A percentile compares a stretch with the other conserved stretches of the same genome.
Conservation (phyloP, 2,797 vertebrate genomes). For the Betta splendens region DNA sequence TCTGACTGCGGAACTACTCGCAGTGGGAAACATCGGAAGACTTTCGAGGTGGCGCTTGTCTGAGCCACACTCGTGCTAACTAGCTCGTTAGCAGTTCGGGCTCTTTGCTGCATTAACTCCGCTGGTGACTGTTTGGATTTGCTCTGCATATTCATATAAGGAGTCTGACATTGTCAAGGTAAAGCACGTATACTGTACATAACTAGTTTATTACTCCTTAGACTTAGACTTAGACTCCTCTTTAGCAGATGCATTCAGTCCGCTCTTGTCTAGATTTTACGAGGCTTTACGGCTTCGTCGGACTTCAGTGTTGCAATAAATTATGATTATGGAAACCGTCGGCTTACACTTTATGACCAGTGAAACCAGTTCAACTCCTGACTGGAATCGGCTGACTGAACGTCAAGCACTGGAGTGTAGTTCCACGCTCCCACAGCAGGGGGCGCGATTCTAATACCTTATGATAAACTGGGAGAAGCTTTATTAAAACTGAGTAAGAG, state of each 20-base stretch:
- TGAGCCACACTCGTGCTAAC: no score
- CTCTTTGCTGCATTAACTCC: conserved; percentile 34
- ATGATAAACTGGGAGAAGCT: no score
- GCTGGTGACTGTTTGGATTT: conserved; percentile 13
- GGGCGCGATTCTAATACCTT: conserved; percentile 43
- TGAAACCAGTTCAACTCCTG: background rate
- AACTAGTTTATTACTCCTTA: no score
- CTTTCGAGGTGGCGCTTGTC: conserved; percentile 20
- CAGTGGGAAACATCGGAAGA: background rate
- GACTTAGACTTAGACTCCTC: no score
- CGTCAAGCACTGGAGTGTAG: background rate
- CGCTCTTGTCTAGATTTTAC: rapidly evolving
- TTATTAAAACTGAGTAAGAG: no score
- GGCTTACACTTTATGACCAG: background rate
- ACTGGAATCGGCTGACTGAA: background rate
- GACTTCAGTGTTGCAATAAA: background rate
- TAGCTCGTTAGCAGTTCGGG: conserved; percentile 37
- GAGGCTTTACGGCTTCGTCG: rapidly evolving
- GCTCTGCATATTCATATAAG: conserved; percentile 1
- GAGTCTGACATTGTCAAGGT: conserved; percentile 42
- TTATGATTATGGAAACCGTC: conserved; percentile 3
- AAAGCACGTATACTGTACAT: conserved; percentile 10
- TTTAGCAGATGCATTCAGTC: no score
- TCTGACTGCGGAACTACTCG: conserved; percentile 45
- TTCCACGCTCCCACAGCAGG: conserved; percentile 37